Conservation (phyloP, 2,113 vertebrate genomes). For the Sitta europaea region DNA sequence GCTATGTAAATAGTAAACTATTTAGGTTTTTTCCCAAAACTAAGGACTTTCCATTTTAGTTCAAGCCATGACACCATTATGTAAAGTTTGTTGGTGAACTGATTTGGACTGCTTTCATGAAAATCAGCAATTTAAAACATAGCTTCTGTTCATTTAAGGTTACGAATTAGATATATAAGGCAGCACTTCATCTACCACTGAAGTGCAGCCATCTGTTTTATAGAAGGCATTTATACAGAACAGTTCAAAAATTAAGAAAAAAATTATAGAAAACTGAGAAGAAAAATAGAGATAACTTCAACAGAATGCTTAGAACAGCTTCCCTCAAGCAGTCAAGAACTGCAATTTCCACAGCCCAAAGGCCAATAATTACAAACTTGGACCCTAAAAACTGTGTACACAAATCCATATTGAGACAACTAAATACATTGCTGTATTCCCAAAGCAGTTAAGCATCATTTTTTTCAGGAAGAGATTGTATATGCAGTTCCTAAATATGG, state of each 20-base stretch:
- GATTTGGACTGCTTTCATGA: not conserved
- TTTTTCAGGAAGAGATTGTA: not conserved
- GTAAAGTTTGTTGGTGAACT: not conserved
- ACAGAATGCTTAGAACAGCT: not conserved
- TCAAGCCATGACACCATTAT: not conserved
- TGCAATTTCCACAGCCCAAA: not conserved
- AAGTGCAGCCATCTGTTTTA: constrained; percentile 53
- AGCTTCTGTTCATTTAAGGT: constrained; percentile 32
- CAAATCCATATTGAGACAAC: not conserved
- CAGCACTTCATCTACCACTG: constrained; percentile 10
- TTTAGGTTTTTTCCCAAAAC: not conserved
- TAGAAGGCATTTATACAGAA: not conserved
- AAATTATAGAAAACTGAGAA: constrained; percentile 1
- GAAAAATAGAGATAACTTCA: not conserved
- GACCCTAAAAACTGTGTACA: not conserved
- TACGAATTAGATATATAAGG: not conserved
- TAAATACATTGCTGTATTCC: not conserved
- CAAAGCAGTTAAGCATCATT: not conserved
- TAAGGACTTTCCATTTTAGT: not conserved
- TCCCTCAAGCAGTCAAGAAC: not conserved
- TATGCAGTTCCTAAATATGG: not conserved
- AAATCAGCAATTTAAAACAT: constrained; percentile 5
- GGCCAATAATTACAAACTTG: not conserved
- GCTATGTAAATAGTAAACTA: not conserved
- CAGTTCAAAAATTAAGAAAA: not conserved